Evolutionary conservation across 2,113 vertebrate genomes (phyloP).

Genomic region (Arothron firmamentum): DNA sequence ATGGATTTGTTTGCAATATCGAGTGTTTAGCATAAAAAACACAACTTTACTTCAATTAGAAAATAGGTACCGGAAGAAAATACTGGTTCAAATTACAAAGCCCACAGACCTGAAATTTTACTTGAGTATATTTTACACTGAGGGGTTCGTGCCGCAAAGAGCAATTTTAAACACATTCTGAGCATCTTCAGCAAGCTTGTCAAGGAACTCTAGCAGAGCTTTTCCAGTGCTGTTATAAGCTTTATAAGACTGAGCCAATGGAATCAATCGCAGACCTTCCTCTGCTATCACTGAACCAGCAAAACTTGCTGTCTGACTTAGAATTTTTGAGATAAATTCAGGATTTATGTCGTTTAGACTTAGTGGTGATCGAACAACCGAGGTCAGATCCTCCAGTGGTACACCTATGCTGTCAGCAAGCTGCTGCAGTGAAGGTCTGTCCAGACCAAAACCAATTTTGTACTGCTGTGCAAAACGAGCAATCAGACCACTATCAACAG

Average conservation of each 20-base stretch:
- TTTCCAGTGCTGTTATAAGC: background rate
- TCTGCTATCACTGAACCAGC: background rate
- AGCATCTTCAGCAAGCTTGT: no score
- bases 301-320: background rate
- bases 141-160: no score
- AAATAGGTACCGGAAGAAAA: no score
- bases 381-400: background rate
- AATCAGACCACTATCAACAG: fast-evolving
- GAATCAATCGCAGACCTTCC: background rate
- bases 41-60: no score
- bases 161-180: no score
- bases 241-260: background rate
- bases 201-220: background rate
- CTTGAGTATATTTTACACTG: no score
- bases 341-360: background rate
- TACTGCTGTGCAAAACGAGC: fast-evolving
- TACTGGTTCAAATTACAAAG: no score
- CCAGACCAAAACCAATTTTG: no score
- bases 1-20: no score
- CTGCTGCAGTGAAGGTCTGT: no score
- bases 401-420: background rate
- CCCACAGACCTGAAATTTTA: no score
- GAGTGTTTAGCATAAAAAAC: no score
- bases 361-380: background rate
- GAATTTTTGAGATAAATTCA: background rate